phyloP scores from a whole-genome alignment of 2,888 invertebrate genomes.

The Tenthredo mesomela region DNA sequence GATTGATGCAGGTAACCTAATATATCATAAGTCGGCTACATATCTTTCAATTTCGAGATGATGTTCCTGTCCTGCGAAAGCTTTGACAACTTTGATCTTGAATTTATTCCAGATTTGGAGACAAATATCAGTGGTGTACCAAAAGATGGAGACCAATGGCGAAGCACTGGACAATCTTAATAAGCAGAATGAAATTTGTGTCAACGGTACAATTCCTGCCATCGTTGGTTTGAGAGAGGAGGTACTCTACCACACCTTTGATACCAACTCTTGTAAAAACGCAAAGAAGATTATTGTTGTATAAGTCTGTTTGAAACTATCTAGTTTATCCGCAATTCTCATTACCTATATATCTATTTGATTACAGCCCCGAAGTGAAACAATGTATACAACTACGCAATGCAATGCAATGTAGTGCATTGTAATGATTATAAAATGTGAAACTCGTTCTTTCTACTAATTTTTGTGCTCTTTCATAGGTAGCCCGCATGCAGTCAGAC shows the following conservation, averaged over 20 bases:
- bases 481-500: constrained; percentile 87
- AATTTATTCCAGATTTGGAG: constrained; percentile 85
- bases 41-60: background rate
- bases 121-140: constrained; percentile 93
- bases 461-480: constrained; percentile 77
- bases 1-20: constrained; percentile 83
- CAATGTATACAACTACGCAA: background rate
- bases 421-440: background rate
- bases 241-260: constrained; percentile 74
- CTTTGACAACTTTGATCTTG: background rate
- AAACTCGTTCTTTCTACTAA: background rate
- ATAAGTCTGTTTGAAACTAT: background rate
- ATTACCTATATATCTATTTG: background rate
- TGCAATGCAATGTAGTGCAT: background rate
- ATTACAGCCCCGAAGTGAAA: background rate
- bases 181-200: constrained; percentile 88
- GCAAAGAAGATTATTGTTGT: constrained; percentile 18
- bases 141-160: constrained; percentile 88
- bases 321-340: background rate
- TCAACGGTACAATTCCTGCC: constrained; percentile 87
- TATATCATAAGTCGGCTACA: background rate
- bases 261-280: background rate
- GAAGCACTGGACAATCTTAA: constrained; percentile 87
- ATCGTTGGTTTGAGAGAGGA: constrained; percentile 90
- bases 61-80: background rate